Conservation (phyloP, 2,888 invertebrate species). For the Saturnia pavonia region DNA sequence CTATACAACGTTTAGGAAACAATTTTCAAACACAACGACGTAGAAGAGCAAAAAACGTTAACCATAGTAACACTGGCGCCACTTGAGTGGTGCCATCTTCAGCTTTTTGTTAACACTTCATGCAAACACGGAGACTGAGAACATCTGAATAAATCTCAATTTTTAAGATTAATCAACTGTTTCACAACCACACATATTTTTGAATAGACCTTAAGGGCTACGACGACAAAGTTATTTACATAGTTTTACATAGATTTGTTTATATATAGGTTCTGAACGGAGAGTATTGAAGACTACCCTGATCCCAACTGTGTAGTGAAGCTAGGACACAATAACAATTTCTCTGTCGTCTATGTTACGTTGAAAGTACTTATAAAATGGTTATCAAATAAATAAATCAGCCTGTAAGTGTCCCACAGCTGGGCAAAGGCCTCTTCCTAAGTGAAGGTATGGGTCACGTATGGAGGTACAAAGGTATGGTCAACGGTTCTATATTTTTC, state of each 20-base stretch:
- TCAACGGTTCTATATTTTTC: too few species aligned
- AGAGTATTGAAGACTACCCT: background rate
- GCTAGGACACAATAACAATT: background rate
- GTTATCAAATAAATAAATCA: background rate
- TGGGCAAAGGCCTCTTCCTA: too few species aligned
- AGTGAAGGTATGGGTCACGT: too few species aligned
- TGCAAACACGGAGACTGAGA: background rate
- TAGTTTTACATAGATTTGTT: background rate
- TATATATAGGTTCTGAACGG: background rate
- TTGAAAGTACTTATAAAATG: background rate
- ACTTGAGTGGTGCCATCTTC: background rate
- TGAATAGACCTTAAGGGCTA: background rate
- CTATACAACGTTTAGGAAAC: background rate
- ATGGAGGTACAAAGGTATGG: too few species aligned
- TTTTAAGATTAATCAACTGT: background rate
- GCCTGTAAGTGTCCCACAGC: too few species aligned
- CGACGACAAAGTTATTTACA: background rate
- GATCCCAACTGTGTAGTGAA: background rate
- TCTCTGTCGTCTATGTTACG: background rate
- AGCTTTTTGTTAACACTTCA: background rate
- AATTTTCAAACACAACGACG: background rate
- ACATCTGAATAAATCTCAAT: background rate
- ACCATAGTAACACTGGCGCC: background rate
- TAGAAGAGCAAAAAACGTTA: background rate
- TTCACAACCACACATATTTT: background rate